Base-by-base conservation (phyloP, 2,113 vertebrate species). In the Callospermophilus lateralis region DNA sequence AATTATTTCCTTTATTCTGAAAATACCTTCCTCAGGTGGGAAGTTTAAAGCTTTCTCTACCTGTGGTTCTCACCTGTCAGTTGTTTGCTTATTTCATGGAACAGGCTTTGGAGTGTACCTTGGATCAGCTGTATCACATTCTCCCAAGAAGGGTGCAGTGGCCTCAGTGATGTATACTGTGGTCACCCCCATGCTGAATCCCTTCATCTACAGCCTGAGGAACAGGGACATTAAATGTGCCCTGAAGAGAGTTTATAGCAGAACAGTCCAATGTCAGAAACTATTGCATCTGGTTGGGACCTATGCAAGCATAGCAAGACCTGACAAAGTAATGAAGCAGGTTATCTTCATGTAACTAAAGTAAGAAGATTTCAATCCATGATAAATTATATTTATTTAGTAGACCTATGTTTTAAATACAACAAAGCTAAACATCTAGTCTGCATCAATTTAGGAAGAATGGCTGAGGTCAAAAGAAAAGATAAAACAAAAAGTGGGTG, bases 41-140 rank as follows among this genome's bases (percentile, higher is more conserved):
- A 96, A 81, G 10, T 45, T 45, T 45, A 45, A 45, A 45, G 45
- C 45, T 86, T 96, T 96, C 6, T 86, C 92, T 6, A 96, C 79
- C 30, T 90, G 79, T 37, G 39, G 87, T 8, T 87, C 89, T 73
- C 83, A 95, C 45, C 70, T 93, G 24, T 61, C 80, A 26, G 73
- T 88, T 8, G 78, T 67, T 70, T 58, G 55, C 45, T 65, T 95
- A 26, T 95, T 81, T 67, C 80, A 74, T 61, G 93, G 89, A 30
- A 74, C 89, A 68, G 73, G 3, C 20, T 1, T 26, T 74, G 37
- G 39, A 22, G 32, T 16, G 6, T 68, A 85, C 32, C 30, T 85
- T 34, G 42, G 34, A 13, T 85, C 83, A 22, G 22, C 19, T 26
- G 6, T 68, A 13, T 45, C 32, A 15, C 3, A 26, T n/a, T 68